Evolutionary conservation across 1,140 invertebrate species (phyloP).

Genomic region (Brachionus rotundiformis): DNA sequence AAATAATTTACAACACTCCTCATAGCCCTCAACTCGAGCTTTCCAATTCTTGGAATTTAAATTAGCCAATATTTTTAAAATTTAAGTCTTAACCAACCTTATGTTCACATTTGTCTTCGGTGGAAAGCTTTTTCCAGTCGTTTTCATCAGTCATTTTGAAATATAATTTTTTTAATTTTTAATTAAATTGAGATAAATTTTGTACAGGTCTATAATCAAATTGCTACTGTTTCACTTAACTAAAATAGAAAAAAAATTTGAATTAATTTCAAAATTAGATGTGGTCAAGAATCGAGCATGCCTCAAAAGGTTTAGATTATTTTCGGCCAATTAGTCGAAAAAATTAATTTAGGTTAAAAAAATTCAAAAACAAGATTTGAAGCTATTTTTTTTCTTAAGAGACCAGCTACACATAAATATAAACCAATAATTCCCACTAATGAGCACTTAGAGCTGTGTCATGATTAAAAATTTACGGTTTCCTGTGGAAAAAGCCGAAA

Average conservation of each 20-base stretch:
- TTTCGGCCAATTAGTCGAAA: background rate
- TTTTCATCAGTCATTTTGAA: constrained; percentile 67
- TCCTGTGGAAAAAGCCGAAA: background rate
- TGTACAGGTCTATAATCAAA: constrained; percentile 33
- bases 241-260: background rate
- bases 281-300: too few relatives aligned
- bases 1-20: constrained; percentile 86
- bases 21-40: constrained; percentile 85
- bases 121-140: constrained; percentile 85
- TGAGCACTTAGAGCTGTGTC: background rate
- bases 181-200: background rate
- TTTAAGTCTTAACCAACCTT: constrained; percentile 69
- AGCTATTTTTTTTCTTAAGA: background rate
- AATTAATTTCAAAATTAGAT: too few relatives aligned
- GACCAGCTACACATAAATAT: too few relatives aligned
- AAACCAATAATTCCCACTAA: too few relatives aligned
- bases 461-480: background rate
- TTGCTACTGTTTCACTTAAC: background rate
- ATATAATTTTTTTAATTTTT: constrained; percentile 1
- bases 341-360: constrained; percentile 6
- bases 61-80: constrained; percentile 53
- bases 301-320: background rate
- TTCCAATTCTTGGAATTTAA: constrained; percentile 75
- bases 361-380: background rate
- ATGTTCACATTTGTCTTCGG: constrained; percentile 86